phyloP scores from a whole-genome alignment of 1,140 invertebrate genomes.

The Drosophila kurseongensis region DNA sequence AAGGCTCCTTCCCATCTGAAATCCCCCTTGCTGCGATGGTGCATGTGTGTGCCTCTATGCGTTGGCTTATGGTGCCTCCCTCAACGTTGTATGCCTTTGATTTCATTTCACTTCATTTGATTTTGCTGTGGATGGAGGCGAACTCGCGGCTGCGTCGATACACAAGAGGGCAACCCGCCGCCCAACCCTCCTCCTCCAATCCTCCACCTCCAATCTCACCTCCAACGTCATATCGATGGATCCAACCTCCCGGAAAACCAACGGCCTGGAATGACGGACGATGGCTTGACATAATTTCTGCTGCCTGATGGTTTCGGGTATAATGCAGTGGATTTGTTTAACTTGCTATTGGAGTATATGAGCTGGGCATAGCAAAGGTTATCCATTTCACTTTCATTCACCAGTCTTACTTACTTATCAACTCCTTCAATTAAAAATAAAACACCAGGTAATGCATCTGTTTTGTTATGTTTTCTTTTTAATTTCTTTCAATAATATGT shows the following conservation, averaged over 20 bases:
- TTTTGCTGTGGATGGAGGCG: slow-evolving; percentile 59
- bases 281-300: slow-evolving; percentile 34
- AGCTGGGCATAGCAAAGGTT: slow-evolving; percentile 16
- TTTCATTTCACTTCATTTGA: slow-evolving; percentile 82
- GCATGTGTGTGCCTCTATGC: slow-evolving; percentile 51
- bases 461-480: slow-evolving; percentile 23
- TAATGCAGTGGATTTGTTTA: slow-evolving; percentile 55
- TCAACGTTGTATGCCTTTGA: slow-evolving; percentile 72
- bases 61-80: slow-evolving; percentile 57
- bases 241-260: slow-evolving; percentile 37
- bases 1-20: neutral
- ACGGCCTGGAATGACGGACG: slow-evolving; percentile 69
- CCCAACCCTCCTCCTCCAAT: neutral
- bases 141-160: slow-evolving; percentile 46
- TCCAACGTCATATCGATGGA: neutral
- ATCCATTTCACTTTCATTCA: too few species aligned
- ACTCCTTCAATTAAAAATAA: neutral
- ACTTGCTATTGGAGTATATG: slow-evolving; percentile 51
- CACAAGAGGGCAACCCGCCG: neutral
- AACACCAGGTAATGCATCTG: neutral
- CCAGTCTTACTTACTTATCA: neutral
- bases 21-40: slow-evolving; percentile 9
- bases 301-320: slow-evolving; percentile 13
- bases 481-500: slow-evolving; percentile 80
- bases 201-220: neutral